Conservation (phyloP, 2,888 invertebrate species). For the Plebejus melissa region DNA sequence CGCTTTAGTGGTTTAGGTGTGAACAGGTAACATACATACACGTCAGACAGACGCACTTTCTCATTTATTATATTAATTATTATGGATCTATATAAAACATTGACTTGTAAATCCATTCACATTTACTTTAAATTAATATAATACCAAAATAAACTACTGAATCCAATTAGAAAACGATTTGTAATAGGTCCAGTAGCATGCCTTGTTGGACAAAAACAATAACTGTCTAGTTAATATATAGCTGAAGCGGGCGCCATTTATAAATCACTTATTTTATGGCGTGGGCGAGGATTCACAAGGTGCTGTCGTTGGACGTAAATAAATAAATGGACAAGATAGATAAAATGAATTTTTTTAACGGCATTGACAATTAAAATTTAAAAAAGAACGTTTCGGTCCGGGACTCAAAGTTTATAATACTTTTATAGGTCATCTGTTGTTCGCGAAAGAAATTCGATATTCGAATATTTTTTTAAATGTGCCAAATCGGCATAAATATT, state of each 20-base stretch:
- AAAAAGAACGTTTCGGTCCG: background rate
- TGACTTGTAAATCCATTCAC: too few relatives aligned
- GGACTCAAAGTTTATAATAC: background rate
- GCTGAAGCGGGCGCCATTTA: constrained; percentile 17
- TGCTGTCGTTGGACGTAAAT: background rate
- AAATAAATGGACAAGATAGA: background rate
- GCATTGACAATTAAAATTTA: background rate
- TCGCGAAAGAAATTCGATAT: background rate
- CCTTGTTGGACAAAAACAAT: constrained; percentile 16
- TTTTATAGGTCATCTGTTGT: background rate
- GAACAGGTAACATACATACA: too few relatives aligned
- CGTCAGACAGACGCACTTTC: too few relatives aligned
- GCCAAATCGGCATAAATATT: background rate
- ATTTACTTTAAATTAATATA: too few relatives aligned
- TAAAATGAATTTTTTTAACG: background rate
- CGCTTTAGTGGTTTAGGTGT: too few relatives aligned
- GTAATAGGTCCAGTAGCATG: constrained; percentile 14
- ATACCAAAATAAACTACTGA: background rate
- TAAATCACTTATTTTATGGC: constrained; percentile 17
- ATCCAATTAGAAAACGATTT: constrained; percentile 6
- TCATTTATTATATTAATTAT: too few relatives aligned
- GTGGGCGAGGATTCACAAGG: constrained; percentile 11
- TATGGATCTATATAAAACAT: too few relatives aligned
- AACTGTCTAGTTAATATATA: constrained; percentile 9
- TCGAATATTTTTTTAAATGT: background rate